Percentiles rank a stretch among this genome's conserved stretches.
These are phyloP conservation scores for Anolis apletophallus DNA, from an alignment of 2,797 vertebrate genomes.

Conservation along the genomic window DNA sequence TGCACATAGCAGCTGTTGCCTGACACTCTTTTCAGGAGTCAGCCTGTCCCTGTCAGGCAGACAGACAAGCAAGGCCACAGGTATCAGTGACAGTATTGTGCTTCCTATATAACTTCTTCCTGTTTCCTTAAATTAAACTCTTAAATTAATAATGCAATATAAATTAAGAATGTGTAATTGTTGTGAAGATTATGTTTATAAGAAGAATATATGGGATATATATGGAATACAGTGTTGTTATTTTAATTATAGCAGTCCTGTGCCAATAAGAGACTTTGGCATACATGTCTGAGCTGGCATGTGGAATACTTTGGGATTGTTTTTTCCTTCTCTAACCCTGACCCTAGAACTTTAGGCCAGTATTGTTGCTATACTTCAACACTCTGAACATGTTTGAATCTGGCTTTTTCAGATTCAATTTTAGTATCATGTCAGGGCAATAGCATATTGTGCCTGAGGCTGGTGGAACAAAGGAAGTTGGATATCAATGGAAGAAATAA, in stretches of 20 bases:
- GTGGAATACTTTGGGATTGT: not conserved
- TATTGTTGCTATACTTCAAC: not conserved
- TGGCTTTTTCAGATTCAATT: not conserved
- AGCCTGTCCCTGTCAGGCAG: too few relatives aligned
- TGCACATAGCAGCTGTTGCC: too few relatives aligned
- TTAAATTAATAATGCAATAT: not conserved
- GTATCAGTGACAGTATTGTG: too few relatives aligned
- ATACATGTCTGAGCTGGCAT: not conserved
- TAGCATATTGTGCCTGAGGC: slow-evolving; percentile 24
- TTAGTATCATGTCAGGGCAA: not conserved
- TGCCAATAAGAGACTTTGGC: too few relatives aligned
- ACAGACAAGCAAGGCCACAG: too few relatives aligned
- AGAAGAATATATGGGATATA: not conserved
- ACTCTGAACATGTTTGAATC: not conserved
- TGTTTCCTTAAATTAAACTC: not conserved
- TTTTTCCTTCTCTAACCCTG: not conserved
- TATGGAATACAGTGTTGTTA: too few relatives aligned
- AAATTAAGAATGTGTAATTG: not conserved
- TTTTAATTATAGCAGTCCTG: not conserved
- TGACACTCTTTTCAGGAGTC: too few relatives aligned
- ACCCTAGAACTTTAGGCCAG: not conserved
- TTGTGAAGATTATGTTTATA: not conserved
- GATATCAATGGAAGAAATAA: slow-evolving; percentile 6
- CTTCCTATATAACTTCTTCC: not conserved
- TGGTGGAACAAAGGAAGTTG: slow-evolving; percentile 34